phyloP scores from a whole-genome alignment of 2,797 vertebrate species.

The Lates japonicus region DNA sequence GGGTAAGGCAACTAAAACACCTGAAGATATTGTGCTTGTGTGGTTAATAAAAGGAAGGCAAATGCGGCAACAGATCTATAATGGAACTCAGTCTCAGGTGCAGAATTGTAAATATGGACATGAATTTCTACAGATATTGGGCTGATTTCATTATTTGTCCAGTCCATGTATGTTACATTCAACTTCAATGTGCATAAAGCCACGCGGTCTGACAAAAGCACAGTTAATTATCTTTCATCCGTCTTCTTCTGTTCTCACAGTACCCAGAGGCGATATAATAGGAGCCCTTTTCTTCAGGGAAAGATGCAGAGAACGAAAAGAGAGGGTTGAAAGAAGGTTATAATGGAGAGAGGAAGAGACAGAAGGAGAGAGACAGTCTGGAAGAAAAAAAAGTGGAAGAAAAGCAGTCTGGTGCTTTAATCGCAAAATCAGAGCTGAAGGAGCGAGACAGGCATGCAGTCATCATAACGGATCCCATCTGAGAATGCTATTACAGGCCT shows the following conservation, averaged over 20 bases:
- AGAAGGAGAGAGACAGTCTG: constrained; percentile 57
- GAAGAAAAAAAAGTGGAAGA: constrained; percentile 53
- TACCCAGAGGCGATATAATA: constrained; percentile 52
- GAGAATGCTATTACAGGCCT: constrained; percentile 82
- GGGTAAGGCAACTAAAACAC: background rate
- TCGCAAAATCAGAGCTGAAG: constrained; percentile 80
- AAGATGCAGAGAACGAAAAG: constrained; percentile 49
- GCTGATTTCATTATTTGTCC: too few species aligned
- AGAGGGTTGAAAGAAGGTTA: constrained; percentile 44
- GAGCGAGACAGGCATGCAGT: constrained; percentile 74
- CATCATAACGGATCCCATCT: constrained; percentile 79
- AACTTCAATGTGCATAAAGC: too few species aligned
- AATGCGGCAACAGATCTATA: too few species aligned
- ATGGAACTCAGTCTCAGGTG: too few species aligned
- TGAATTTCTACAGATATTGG: too few species aligned
- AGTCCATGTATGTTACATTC: too few species aligned
- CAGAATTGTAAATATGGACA: too few species aligned
- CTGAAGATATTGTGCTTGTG: background rate
- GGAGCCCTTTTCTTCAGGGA: too few species aligned
- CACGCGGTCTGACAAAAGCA: constrained; percentile 8
- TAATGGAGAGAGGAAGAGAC: constrained; percentile 53
- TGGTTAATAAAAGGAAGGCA: background rate
- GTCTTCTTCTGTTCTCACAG: constrained; percentile 31
- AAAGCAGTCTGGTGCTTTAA: constrained; percentile 75
- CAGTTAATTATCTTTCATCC: constrained; percentile 50